phyloP scores from a whole-genome alignment of 2,888 invertebrate genomes.

The Eupeodes latifasciatus region DNA sequence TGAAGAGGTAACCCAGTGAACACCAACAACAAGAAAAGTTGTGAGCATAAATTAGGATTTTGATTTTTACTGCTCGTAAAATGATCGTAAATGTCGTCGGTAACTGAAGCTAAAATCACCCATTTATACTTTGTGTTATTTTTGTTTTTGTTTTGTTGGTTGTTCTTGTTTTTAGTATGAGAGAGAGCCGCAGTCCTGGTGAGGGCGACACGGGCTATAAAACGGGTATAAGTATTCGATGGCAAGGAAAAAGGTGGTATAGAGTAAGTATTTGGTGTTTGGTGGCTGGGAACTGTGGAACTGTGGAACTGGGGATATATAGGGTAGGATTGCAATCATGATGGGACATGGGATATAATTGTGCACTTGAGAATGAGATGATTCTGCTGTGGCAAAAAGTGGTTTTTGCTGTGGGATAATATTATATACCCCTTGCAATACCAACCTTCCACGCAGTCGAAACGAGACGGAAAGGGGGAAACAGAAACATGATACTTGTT shows the following conservation, averaged over 20 bases:
- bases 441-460: background rate
- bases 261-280: conserved; percentile 27
- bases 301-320: background rate
- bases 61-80: conserved; percentile 84
- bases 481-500: conserved; percentile 64
- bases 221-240: conserved; percentile 11
- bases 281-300: conserved; percentile 29
- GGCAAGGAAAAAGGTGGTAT: background rate
- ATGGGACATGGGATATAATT: conserved; percentile 74
- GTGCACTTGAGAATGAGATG: conserved; percentile 75
- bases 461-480: conserved; percentile 12
- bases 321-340: conserved; percentile 69
- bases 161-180: conserved; percentile 77
- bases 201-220: conserved; percentile 33
- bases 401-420: conserved; percentile 44
- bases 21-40: conserved; percentile 53
- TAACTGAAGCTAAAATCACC: conserved; percentile 84
- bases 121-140: conserved; percentile 78
- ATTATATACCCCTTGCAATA: background rate
- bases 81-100: conserved; percentile 84
- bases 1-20: conserved; percentile 33
- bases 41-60: conserved; percentile 79
- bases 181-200: conserved; percentile 78
- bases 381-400: conserved; percentile 67
- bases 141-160: conserved; percentile 78